Conservation (phyloP, 2,888 invertebrate species). For the Ecdyonurus torrentis region DNA sequence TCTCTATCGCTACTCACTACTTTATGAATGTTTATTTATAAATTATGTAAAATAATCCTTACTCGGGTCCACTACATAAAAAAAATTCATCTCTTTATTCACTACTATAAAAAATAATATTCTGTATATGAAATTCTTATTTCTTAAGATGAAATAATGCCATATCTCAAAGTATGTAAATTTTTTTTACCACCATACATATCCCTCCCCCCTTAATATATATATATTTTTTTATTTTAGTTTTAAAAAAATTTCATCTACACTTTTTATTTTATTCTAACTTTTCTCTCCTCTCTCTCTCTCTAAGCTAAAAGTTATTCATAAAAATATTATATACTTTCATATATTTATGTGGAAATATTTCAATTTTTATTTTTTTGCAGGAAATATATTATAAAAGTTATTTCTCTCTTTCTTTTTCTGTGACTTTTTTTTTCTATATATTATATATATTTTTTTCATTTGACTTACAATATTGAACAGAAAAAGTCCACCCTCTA, state of each 20-base stretch:
- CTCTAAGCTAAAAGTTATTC: neutral
- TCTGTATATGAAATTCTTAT: neutral
- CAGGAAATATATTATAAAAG: neutral
- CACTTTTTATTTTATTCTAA: neutral
- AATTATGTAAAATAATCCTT: neutral
- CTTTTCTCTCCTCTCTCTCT: neutral
- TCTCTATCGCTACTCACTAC: neutral
- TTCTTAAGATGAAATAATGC: neutral
- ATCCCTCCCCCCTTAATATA: neutral
- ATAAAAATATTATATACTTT: neutral
- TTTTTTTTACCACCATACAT: neutral
- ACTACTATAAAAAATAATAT: neutral
- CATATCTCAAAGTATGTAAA: constrained; percentile 1
- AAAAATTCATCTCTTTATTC: neutral
- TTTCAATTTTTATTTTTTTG: neutral
- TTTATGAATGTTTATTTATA: constrained; percentile 2
- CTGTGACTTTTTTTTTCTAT: neutral
- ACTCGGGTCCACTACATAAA: neutral
- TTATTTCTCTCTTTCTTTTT: neutral
- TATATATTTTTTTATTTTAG: neutral
- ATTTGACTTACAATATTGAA: neutral
- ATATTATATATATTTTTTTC: neutral
- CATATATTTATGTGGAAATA: neutral
- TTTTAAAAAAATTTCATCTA: neutral
- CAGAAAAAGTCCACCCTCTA: neutral